These are phyloP conservation scores for Lepidocyrtoides sp. DNA, from an alignment of 2,888 invertebrate species.

Conservation along the genomic window DNA sequence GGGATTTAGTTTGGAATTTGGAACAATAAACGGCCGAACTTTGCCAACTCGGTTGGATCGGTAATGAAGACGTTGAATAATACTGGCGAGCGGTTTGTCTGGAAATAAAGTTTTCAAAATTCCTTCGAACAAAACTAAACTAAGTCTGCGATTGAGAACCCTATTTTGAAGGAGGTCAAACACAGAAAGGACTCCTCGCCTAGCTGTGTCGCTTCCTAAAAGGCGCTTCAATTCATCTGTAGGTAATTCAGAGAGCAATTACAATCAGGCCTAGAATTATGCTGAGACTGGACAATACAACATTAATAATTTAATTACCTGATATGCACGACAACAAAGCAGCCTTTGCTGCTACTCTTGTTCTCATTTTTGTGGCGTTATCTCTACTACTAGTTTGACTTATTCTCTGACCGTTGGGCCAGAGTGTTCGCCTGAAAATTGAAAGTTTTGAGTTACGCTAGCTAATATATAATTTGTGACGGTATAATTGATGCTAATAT, in stretches of 20 bases:
- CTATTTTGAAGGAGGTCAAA: constrained; percentile 96
- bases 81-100: constrained; percentile 91
- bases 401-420: constrained; percentile 89
- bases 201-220: constrained; percentile 95
- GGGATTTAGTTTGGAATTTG: constrained; percentile 66
- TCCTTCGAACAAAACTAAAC: constrained; percentile 95
- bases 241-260: constrained; percentile 78
- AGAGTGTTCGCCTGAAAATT: constrained; percentile 88
- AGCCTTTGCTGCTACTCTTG: constrained; percentile 94
- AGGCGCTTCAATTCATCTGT: constrained; percentile 95
- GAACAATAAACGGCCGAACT: constrained; percentile 83
- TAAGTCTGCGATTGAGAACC: constrained; percentile 93
- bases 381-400: constrained; percentile 88
- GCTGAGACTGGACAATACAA: background rate
- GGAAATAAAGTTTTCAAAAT: constrained; percentile 93
- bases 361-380: constrained; percentile 90
- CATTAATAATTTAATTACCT: constrained; percentile 88
- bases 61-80: constrained; percentile 92
- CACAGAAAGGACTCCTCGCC: constrained; percentile 93
- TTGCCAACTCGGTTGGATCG: constrained; percentile 85
- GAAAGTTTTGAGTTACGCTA: background rate
- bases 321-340: constrained; percentile 94
- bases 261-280: background rate
- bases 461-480: background rate
- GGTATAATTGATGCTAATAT: background rate